Evolutionary conservation across 1,140 invertebrate species (phyloP).

Genomic region (Ceratoteleas bidentatus): DNA sequence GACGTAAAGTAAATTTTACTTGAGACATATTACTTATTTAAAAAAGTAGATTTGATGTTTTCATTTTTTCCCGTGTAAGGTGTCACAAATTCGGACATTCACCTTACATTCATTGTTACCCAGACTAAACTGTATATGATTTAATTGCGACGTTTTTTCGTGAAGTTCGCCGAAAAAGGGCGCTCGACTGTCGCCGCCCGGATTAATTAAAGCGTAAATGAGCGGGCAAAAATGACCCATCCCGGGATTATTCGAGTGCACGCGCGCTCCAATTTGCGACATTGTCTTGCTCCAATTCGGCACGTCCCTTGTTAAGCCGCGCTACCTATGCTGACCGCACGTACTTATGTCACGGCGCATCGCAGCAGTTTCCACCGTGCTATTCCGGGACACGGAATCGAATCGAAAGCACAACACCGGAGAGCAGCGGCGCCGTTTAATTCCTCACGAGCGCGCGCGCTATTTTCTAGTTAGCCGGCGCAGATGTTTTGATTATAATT

Average conservation of each 20-base stretch:
- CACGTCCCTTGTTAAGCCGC: slow-evolving; percentile 53
- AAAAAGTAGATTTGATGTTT: no score
- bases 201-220: slow-evolving; percentile 3
- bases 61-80: no score
- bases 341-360: slow-evolving; percentile 49
- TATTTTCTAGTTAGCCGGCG: slow-evolving; percentile 39
- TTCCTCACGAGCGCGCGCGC: slow-evolving; percentile 33
- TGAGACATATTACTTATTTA: no score
- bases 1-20: no score
- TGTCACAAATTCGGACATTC: no score
- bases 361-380: slow-evolving; percentile 34
- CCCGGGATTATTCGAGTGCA: slow-evolving; percentile 36
- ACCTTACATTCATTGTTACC: no score
- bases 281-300: slow-evolving; percentile 57
- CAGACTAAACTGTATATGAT: no score
- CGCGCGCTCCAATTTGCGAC: slow-evolving; percentile 51
- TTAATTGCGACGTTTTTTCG: no score
- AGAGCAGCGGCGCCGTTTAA: slow-evolving; percentile 42
- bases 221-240: background rate
- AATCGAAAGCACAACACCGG: slow-evolving; percentile 41
- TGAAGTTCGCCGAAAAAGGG: no score
- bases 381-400: slow-evolving; percentile 46
- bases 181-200: no score
- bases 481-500: slow-evolving; percentile 51
- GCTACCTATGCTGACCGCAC: slow-evolving; percentile 49